phyloP scores from a whole-genome alignment of 2,113 vertebrate species.

The Lanius collurio region DNA sequence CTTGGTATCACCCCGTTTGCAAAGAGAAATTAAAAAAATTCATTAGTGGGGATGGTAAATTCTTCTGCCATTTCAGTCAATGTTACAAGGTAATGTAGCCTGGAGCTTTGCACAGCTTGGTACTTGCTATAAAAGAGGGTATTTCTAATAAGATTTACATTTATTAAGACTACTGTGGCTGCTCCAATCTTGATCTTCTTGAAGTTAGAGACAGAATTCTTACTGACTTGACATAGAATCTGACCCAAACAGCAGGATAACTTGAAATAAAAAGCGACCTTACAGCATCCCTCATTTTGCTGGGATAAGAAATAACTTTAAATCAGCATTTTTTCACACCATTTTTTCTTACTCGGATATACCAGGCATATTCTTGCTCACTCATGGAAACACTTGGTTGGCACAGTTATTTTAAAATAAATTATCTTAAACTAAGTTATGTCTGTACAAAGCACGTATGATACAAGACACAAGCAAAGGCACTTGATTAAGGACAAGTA shows the following conservation, averaged over 20 bases:
- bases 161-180: conserved; percentile 35
- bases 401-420: not conserved
- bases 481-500: not conserved
- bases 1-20: not conserved
- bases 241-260: not conserved
- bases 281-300: not conserved
- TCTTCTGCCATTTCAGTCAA: conserved; percentile 43
- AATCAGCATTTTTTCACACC: not conserved
- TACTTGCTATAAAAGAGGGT: conserved; percentile 36
- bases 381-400: not conserved
- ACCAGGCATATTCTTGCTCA: not conserved
- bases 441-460: not conserved
- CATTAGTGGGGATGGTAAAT: conserved; percentile 23
- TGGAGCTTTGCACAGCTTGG: conserved; percentile 37
- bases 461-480: not conserved
- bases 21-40: conserved; percentile 46
- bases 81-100: conserved; percentile 27
- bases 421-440: not conserved
- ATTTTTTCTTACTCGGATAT: not conserved
- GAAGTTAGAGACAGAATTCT: not conserved
- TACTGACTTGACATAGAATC: not conserved
- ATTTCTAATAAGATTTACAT: conserved; percentile 56
- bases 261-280: not conserved
- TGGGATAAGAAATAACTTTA: not conserved
- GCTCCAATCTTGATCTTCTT: not conserved